Percentiles rank a stretch among this genome's conserved stretches.
Conservation (phyloP, 2,113 vertebrate genomes). For the Bettongia penicillata region DNA sequence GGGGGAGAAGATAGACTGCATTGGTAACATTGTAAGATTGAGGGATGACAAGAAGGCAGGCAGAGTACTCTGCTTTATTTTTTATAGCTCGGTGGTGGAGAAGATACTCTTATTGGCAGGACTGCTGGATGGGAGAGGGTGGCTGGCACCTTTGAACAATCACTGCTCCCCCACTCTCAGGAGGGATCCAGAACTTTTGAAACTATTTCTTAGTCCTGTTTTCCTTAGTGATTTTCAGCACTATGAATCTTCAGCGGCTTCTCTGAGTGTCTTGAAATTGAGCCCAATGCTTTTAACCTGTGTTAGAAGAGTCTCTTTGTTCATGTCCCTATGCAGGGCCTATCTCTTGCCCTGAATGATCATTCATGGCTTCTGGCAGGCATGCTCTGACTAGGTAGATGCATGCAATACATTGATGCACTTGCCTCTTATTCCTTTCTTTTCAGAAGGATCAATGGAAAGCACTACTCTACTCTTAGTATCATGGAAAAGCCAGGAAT, state of each 20-base stretch:
- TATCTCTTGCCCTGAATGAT: background rate
- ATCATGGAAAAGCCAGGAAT: background rate
- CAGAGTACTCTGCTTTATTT: background rate
- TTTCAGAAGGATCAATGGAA: background rate
- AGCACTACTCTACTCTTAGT: background rate
- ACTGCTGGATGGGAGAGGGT: background rate
- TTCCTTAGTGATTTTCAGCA: background rate
- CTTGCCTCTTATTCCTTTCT: background rate
- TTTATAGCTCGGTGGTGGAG: background rate
- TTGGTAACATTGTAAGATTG: background rate
- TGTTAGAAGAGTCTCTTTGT: background rate
- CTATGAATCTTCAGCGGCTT: background rate
- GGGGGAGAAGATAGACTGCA: background rate
- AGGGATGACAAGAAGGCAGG: background rate
- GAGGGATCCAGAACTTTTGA: background rate
- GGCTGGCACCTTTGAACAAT: background rate
- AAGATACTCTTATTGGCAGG: background rate
- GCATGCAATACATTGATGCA: background rate
- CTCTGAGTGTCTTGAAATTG: background rate
- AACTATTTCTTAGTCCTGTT: background rate
- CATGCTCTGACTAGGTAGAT: background rate
- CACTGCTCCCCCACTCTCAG: background rate
- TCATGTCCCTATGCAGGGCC: background rate
- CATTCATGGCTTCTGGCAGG: background rate
- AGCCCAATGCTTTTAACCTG: background rate